A percentile compares a stretch with the other conserved stretches of the same genome.
phyloP scores from a whole-genome alignment of 2,888 invertebrate species.

The Miltochrista miniata region DNA sequence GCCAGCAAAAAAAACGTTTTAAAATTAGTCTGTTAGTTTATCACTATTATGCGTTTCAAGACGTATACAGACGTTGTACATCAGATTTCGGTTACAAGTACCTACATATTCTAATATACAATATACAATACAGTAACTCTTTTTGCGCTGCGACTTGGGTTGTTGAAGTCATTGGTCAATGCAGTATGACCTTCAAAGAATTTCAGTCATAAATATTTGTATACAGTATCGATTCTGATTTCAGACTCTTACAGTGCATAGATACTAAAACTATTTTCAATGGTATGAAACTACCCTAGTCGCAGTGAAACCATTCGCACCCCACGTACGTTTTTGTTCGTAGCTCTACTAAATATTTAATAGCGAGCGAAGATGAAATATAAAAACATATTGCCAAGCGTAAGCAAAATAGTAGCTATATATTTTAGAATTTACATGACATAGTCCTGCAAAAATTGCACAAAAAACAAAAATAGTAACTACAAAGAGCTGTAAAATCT shows the following conservation, averaged over 20 bases:
- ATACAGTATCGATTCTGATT: constrained; percentile 32
- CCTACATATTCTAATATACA: constrained; percentile 59
- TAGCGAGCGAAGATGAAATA: constrained; percentile 21
- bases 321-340: constrained; percentile 18
- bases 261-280: constrained; percentile 26
- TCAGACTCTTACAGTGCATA: constrained; percentile 31
- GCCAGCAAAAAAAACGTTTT: constrained; percentile 47
- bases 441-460: constrained; percentile 18
- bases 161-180: constrained; percentile 13
- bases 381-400: constrained; percentile 26
- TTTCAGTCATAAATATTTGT: constrained; percentile 9
- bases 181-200: no score
- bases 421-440: constrained; percentile 19
- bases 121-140: constrained; percentile 59
- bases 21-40: constrained; percentile 56
- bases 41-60: constrained; percentile 61
- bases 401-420: constrained; percentile 22
- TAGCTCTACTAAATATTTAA: constrained; percentile 23
- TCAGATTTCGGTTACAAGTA: constrained; percentile 75
- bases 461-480: constrained; percentile 48
- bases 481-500: constrained; percentile 55
- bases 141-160: constrained; percentile 38
- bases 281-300: constrained; percentile 20
- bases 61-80: constrained; percentile 83
- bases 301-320: constrained; percentile 31